Percentiles rank a stretch among this genome's conserved stretches.
Conservation (phyloP, 1,140 invertebrate species). For the Anastatus disparis region DNA sequence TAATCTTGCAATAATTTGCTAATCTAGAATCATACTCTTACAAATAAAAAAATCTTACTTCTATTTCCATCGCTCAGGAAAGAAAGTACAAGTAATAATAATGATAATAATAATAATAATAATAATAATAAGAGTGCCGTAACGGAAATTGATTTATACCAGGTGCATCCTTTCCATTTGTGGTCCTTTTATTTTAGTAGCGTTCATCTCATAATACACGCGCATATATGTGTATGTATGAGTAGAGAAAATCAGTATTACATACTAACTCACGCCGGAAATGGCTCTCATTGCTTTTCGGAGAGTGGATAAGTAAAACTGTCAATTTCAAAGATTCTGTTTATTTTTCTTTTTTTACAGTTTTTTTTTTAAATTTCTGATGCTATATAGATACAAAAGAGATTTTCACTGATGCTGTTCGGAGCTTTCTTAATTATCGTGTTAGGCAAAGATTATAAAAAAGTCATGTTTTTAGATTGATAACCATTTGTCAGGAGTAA, state of each 20-base stretch:
- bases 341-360: background rate
- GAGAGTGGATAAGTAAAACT: background rate
- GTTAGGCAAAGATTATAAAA: too few species aligned
- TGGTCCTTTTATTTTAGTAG: conserved; percentile 15
- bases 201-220: conserved; percentile 3
- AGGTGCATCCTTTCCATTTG: background rate
- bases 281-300: conserved; percentile 13
- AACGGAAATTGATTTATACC: conserved; percentile 47
- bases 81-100: too few species aligned
- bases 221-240: background rate
- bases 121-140: background rate
- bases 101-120: background rate
- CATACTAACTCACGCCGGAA: conserved; percentile 5
- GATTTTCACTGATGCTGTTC: too few species aligned
- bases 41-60: too few species aligned
- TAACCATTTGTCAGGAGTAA: background rate
- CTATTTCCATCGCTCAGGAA: too few species aligned
- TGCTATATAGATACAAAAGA: too few species aligned
- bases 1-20: too few species aligned
- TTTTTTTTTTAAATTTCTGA: too few species aligned
- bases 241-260: conserved; percentile 9
- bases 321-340: background rate
- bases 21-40: too few species aligned
- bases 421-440: too few species aligned
- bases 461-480: background rate